Evolutionary conservation across 2,113 vertebrate species (phyloP).

Genomic region (Rynchops niger): DNA sequence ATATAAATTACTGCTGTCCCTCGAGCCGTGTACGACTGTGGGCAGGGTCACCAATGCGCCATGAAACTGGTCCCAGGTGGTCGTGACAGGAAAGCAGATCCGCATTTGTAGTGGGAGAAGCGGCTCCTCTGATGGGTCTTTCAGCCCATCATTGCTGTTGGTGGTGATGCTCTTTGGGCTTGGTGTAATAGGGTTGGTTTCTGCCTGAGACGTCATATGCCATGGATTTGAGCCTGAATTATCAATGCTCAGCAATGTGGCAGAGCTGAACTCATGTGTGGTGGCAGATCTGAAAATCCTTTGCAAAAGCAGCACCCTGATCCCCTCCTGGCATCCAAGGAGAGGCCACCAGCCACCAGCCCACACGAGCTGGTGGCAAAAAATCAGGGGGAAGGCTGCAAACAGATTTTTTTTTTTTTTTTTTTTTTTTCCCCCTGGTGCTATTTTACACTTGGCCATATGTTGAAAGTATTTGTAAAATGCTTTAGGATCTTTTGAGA

Average conservation of each 20-base stretch:
- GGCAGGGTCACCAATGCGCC: neutral
- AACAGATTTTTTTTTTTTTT: neutral
- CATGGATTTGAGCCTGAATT: neutral
- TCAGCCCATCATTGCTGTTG: fast-evolving
- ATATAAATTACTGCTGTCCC: neutral
- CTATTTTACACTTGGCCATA: slow-evolving; percentile 33
- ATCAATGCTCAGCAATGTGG: fast-evolving
- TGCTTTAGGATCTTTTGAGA: slow-evolving; percentile 35
- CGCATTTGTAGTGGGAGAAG: neutral
- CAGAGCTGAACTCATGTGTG: neutral
- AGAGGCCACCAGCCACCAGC: neutral
- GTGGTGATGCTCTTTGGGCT: neutral
- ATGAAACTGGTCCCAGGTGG: neutral
- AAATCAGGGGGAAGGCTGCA: neutral
- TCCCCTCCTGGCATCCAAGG: neutral
- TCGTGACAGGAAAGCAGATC: neutral
- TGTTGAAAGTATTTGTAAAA: slow-evolving; percentile 43
- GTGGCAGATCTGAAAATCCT: neutral
- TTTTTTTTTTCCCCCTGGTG: neutral
- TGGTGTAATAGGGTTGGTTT: neutral
- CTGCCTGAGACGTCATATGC: neutral
- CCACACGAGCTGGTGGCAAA: neutral
- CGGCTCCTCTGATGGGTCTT: neutral
- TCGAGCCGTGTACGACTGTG: fast-evolving
- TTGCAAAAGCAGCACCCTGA: neutral